Base-by-base conservation (phyloP, 2,113 vertebrate species). In the Syrrhaptes paradoxus region DNA sequence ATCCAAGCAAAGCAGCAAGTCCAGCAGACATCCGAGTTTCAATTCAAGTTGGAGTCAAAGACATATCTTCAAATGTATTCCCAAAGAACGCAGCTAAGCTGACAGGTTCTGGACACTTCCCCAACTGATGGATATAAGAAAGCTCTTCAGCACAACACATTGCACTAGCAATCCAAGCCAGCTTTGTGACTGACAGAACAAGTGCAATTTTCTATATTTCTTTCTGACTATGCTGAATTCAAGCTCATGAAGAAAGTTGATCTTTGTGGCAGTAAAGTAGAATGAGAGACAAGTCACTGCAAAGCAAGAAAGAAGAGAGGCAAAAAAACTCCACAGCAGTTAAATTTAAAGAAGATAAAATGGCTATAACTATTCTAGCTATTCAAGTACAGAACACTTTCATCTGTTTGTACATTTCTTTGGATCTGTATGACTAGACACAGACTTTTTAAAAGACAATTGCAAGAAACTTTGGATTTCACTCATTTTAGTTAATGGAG, bases 141-240 rank as follows among this genome's bases (percentile, higher is more conserved):
- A 79, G 48, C 41, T 80, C 36, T 51, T 93, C 73, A 87, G 84
- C 36, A 32, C 45, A 52, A 71, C 20, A 63, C 10, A 16, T n/a
- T 66, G 43, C 2, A 0, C n/a, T 54, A 71, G 52, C 18, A 71
- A 65, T 31, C 36, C 41, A 31, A 84, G 38, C 24, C 55, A 85
- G 38, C 46, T 94, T 93, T 87, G 54, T 78, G 87, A 90, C 51
- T 93, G 85, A 80, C 57, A 86, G 61, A 88, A 87, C 28, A 85
- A 92, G 55, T 63, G 22, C 36, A 48, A 19, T 89, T 94, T 94
- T 89, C 86, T 87, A 13, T 62, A 61, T 79, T 95, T 94, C 58
- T 72, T 96, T 95, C 63, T 84, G 36, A 57, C 62, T 73, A 11
- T 52, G 17, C 71, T 80, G 78, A 86, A 83, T 85, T 91, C 49